Evolutionary conservation across 1,140 invertebrate genomes (phyloP), one percentile per base, ranked within the genome.

Genomic region (Neoseiulus cucumeris): DNA sequence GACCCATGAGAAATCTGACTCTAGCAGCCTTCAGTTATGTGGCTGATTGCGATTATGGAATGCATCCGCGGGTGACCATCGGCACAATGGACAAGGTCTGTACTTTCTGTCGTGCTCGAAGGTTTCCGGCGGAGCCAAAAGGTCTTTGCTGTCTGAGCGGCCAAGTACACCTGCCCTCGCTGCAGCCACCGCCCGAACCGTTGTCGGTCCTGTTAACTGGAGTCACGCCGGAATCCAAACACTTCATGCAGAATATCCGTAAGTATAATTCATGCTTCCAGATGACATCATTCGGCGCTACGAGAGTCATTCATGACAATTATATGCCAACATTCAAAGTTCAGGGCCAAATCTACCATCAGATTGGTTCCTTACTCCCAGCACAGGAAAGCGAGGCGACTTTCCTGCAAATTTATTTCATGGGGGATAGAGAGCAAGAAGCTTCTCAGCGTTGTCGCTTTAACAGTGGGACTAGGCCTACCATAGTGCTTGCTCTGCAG

Each of bases 101-200:
- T 67, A 42, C 70, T 67, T 67, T 74, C 72, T 76, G 73, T 70
- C 72, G 72, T 64, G 71, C 72, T 68, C 73, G 74, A 39, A 76
- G 76, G 72, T 76, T 72, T 67, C 72, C 65, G 64, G n/a, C n/a
- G 65, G 72, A 77, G 74, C 68, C 72, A 39, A 68, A 68, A 68
- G 73, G 73, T 71, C 72, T 76, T 67, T 76, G 73, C 72, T 75
- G 74, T 67, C 69, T 73, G 67, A 71, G 67, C 71, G 72, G 72
- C 9, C 73, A 72, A 71, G 69, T 74, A 12, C 71, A 72, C 72
- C 70, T 75, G 64, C 71, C 71, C 70, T 44, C 67, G 69, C 68
- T 73, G 64, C 12, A 59, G 39, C 59, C 51, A 59, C 71, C 72
- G 68, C 70, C 69, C 17, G 47, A 65, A 20, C 65, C 66, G 64